phyloP scores from a whole-genome alignment of 2,888 invertebrate species.

The Hedya salicella region DNA sequence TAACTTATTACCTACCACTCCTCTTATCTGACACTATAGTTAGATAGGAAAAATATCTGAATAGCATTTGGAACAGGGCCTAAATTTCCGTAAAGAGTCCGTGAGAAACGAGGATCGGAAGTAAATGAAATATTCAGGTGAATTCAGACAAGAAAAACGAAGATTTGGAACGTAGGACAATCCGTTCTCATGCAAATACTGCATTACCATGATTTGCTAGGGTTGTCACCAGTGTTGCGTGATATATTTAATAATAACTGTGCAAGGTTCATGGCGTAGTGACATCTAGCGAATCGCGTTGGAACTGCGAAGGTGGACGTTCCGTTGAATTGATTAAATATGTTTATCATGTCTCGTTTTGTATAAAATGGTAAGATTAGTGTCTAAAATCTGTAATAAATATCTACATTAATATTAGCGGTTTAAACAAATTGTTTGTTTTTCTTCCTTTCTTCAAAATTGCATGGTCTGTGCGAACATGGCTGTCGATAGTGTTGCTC shows the following conservation, averaged over 20 bases:
- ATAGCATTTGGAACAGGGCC: not conserved
- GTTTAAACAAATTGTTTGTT: too few species aligned
- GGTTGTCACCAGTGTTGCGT: not conserved
- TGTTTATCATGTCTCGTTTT: too few species aligned
- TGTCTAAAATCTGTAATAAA: too few species aligned
- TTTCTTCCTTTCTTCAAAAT: too few species aligned
- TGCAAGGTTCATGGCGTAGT: too few species aligned
- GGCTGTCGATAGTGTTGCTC: too few species aligned
- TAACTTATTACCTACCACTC: not conserved
- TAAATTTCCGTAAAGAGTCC: not conserved
- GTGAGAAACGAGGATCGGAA: not conserved
- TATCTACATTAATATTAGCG: too few species aligned
- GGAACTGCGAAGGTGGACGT: too few species aligned
- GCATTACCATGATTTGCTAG: not conserved
- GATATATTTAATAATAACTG: not conserved
- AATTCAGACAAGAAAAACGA: not conserved
- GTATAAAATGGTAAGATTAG: too few species aligned
- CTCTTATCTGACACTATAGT: not conserved
- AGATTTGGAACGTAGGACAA: not conserved
- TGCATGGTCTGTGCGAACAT: too few species aligned
- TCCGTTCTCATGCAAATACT: conserved; percentile 1
- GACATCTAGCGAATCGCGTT: too few species aligned
- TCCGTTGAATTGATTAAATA: too few species aligned
- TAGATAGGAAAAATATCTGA: not conserved
- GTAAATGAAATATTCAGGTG: not conserved